Conservation (phyloP, 2,113 vertebrate species). For the Dipodomys spectabilis region DNA sequence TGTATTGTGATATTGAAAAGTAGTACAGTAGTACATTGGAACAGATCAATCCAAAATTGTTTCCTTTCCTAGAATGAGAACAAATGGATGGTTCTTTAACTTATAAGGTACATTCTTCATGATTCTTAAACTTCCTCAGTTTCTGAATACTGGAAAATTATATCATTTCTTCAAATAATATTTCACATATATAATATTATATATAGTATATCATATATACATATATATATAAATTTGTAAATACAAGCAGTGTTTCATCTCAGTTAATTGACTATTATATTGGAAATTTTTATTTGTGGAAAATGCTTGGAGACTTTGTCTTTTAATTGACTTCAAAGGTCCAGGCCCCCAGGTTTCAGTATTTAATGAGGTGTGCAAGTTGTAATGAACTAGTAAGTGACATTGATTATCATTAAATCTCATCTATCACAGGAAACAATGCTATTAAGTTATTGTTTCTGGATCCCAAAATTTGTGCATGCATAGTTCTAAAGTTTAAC, state of each 20-base stretch:
- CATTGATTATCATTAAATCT: constrained; percentile 80
- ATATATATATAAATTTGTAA: background rate
- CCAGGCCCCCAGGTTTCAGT: background rate
- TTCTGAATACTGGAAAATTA: background rate
- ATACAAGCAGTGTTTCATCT: constrained; percentile 53
- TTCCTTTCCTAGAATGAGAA: background rate
- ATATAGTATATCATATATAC: too few relatives aligned
- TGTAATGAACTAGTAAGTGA: constrained; percentile 70
- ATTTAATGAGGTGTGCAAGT: constrained; percentile 75
- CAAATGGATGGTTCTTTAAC: background rate
- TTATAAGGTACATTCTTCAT: background rate
- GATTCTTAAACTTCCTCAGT: background rate
- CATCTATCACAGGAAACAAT: constrained; percentile 16
- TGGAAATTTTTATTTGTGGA: constrained; percentile 43
- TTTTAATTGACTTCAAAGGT: constrained; percentile 63
- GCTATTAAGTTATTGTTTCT: constrained; percentile 8
- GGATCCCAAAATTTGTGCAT: background rate
- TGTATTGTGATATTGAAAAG: constrained; percentile 57
- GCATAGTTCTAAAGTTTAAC: background rate
- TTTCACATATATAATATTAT: too few relatives aligned
- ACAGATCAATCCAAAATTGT: background rate
- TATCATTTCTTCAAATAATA: background rate
- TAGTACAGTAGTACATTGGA: background rate
- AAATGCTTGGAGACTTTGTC: constrained; percentile 23
- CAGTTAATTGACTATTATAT: constrained; percentile 53